These are phyloP conservation scores for Montipora capricornis DNA, from an alignment of 64 coral and sea anemone species.

Conservation along the genomic window DNA sequence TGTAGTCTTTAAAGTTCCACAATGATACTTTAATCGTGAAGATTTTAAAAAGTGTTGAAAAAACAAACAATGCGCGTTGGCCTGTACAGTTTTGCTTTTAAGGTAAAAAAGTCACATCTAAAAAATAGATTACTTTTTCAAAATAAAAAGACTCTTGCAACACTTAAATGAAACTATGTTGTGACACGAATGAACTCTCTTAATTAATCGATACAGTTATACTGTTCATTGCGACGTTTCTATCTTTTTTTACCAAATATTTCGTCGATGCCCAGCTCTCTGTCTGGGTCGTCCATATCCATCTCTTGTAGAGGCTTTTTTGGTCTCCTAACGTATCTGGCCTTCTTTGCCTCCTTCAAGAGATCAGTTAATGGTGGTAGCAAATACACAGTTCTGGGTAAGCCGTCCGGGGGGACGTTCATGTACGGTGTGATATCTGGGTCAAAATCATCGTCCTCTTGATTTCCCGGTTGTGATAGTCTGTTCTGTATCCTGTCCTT, in stretches of 20 bases:
- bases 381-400: slow-evolving; percentile 85
- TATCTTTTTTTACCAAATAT: slow-evolving; percentile 88
- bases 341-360: slow-evolving; percentile 89
- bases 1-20: too few relatives aligned
- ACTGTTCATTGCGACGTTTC: neutral
- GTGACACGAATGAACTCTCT: neutral
- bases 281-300: slow-evolving; percentile 84
- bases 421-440: slow-evolving; percentile 74
- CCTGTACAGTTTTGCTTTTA: neutral
- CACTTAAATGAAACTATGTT: neutral
- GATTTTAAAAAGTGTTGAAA: neutral
- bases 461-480: slow-evolving; percentile 15
- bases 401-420: slow-evolving; percentile 93
- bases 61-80: neutral
- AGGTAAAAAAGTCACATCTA: neutral
- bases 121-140: neutral
- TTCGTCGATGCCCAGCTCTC: slow-evolving; percentile 93
- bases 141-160: neutral
- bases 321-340: slow-evolving; percentile 88
- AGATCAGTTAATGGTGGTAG: slow-evolving; percentile 88
- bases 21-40: too few relatives aligned
- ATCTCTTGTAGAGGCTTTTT: slow-evolving; percentile 60
- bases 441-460: slow-evolving; percentile 34
- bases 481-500: slow-evolving; percentile 84
- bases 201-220: neutral